phyloP scores from a whole-genome alignment of 1,140 invertebrate species.

The Camponotus pennsylvanicus region DNA sequence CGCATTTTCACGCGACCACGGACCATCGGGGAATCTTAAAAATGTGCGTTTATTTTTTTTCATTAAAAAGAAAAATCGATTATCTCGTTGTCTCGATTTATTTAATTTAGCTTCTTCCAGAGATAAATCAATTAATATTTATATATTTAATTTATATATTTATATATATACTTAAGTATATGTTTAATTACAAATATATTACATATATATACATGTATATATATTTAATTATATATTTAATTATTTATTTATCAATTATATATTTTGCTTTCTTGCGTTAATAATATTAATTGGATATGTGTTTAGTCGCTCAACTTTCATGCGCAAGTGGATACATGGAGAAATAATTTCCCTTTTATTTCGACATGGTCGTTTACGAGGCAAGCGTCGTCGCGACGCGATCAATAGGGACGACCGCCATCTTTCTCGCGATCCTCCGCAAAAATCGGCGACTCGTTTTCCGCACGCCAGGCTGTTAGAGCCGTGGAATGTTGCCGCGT shows the following conservation, averaged over 20 bases:
- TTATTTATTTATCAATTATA: too few species aligned
- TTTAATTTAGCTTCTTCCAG: neutral
- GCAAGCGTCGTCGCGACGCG: constrained; percentile 34
- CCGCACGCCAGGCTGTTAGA: constrained; percentile 55
- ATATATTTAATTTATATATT: neutral
- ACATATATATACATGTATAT: too few species aligned
- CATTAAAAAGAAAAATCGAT: neutral
- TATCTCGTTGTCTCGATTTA: neutral
- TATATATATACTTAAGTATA: too few species aligned
- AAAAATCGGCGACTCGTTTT: constrained; percentile 62
- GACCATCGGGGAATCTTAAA: neutral
- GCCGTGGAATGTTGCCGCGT: constrained; percentile 63
- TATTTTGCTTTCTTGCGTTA: neutral
- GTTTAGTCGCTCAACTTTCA: neutral
- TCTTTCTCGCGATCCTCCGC: constrained; percentile 38
- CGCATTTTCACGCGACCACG: neutral
- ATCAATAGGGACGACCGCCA: constrained; percentile 52
- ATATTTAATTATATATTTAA: too few species aligned
- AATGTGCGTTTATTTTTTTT: neutral
- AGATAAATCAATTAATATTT: constrained; percentile 8
- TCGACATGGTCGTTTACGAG: constrained; percentile 18
- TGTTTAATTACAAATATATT: too few species aligned
- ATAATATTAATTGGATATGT: neutral
- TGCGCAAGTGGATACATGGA: too few species aligned
- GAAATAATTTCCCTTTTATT: constrained; percentile 1